phyloP scores from a whole-genome alignment of 92 coral and sea anemone species.

The Galaxea fascicularis region DNA sequence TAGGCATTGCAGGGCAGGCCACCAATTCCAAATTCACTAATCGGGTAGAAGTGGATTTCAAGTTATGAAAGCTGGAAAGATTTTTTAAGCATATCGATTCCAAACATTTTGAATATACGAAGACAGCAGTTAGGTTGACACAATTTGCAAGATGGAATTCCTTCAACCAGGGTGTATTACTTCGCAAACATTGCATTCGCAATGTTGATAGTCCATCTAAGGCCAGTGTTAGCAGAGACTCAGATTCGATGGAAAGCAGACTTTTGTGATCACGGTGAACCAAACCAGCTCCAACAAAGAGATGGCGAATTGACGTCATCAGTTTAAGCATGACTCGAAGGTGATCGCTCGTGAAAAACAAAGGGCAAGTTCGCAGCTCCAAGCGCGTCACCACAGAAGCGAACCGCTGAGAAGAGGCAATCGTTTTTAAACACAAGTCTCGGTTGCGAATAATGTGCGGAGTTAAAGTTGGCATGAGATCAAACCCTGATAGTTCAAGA shows the following conservation, averaged over 20 bases:
- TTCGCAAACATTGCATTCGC: conserved; percentile 49
- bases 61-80: conserved; percentile 28
- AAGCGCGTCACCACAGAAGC: conserved; percentile 43
- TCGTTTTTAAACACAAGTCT: conserved; percentile 39
- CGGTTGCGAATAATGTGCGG: conserved; percentile 43
- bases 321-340: conserved; percentile 38
- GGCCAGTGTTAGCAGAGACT: conserved; percentile 21
- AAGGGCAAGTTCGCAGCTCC: conserved; percentile 38
- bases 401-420: conserved; percentile 39
- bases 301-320: conserved; percentile 37
- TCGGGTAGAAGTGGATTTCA: conserved; percentile 18
- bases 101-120: conserved; percentile 15
- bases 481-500: conserved; percentile 42
- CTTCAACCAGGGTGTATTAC: conserved; percentile 25
- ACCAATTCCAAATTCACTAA: conserved; percentile 30
- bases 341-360: conserved; percentile 46
- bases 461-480: conserved; percentile 26
- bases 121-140: conserved; percentile 21
- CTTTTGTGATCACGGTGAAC: conserved; percentile 47
- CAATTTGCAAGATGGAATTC: conserved; percentile 46
- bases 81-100: conserved; percentile 40
- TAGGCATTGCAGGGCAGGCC: conserved; percentile 38
- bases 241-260: conserved; percentile 42
- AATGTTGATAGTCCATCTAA: conserved; percentile 42
- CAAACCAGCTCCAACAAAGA: conserved; percentile 47